Conservation (phyloP, 1,140 invertebrate species). For the Anastrepha obliqua region DNA sequence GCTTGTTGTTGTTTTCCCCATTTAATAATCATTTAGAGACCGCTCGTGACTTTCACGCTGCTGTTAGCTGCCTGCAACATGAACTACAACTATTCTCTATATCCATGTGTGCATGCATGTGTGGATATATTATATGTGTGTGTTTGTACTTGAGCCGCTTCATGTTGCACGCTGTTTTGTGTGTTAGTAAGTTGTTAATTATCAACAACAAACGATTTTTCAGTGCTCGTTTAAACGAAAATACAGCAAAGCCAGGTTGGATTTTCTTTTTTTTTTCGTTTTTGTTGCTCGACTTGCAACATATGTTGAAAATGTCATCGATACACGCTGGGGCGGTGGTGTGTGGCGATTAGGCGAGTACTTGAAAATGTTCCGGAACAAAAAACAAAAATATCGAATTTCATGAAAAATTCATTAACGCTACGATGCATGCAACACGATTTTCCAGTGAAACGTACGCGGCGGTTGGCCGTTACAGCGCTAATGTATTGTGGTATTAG, state of each 20-base stretch:
- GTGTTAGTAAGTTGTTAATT: conserved; percentile 17
- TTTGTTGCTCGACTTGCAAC: background rate
- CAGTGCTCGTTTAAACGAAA: background rate
- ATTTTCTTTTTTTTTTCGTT: background rate
- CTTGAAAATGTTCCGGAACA: background rate
- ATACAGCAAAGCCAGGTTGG: background rate
- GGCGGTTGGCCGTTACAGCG: background rate
- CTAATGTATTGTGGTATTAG: conserved; percentile 30
- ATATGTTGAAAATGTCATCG: background rate
- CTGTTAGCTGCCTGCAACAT: background rate
- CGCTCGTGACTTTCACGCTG: conserved; percentile 35
- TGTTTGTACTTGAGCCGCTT: background rate
- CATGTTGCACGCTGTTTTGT: conserved; percentile 26
- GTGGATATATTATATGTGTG: background rate
- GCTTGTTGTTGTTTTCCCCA: background rate
- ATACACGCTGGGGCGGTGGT: background rate
- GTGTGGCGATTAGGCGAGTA: conserved; percentile 6
- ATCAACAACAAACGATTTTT: conserved; percentile 45
- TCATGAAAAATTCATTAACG: conserved; percentile 46
- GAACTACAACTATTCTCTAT: background rate
- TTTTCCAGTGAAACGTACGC: background rate
- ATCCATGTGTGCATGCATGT: background rate
- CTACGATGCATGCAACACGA: conserved; percentile 35
- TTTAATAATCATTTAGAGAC: conserved; percentile 14
- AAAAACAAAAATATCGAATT: conserved; percentile 34